Evolutionary conservation across 2,113 vertebrate genomes (phyloP).

Genomic region (Pedetes capensis): DNA sequence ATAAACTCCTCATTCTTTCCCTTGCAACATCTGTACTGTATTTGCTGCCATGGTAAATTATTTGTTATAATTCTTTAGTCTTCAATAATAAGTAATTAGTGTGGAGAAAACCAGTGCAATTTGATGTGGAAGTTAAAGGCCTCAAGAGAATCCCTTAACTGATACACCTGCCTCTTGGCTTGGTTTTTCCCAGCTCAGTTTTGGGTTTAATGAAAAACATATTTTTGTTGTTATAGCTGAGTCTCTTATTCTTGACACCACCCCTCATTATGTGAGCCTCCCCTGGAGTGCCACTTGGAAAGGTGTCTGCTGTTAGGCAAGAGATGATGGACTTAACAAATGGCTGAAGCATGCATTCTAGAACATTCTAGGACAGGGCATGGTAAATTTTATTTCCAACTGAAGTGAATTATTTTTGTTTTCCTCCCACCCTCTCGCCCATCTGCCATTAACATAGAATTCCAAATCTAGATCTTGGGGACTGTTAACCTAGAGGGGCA

Average conservation of each 20-base stretch:
- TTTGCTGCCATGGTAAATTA: constrained; percentile 65
- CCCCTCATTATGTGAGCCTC: constrained; percentile 57
- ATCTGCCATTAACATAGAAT: constrained; percentile 27
- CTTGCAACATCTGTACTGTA: background rate
- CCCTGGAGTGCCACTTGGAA: constrained; percentile 47
- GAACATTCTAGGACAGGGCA: background rate
- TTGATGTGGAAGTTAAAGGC: constrained; percentile 53
- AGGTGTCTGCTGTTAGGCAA: background rate
- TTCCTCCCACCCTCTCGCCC: background rate
- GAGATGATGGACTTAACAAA: constrained; percentile 4
- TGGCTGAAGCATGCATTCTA: constrained; percentile 20
- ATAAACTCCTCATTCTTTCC: constrained; percentile 47
- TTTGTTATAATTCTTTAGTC: constrained; percentile 69
- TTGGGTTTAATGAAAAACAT: constrained; percentile 70
- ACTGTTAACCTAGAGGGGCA: background rate
- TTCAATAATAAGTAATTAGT: constrained; percentile 63
- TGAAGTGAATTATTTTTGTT: constrained; percentile 49
- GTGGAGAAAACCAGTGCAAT: constrained; percentile 72
- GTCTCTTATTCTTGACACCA: background rate
- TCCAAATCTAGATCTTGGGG: constrained; percentile 36
- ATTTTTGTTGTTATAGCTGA: constrained; percentile 42
- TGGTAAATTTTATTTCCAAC: background rate
- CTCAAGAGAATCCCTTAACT: constrained; percentile 64
- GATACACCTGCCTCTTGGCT: constrained; percentile 62
- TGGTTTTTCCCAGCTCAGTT: constrained; percentile 46